Evolutionary conservation across 2,888 invertebrate genomes (phyloP).

Genomic region (Synanthedon myopaeformis): DNA sequence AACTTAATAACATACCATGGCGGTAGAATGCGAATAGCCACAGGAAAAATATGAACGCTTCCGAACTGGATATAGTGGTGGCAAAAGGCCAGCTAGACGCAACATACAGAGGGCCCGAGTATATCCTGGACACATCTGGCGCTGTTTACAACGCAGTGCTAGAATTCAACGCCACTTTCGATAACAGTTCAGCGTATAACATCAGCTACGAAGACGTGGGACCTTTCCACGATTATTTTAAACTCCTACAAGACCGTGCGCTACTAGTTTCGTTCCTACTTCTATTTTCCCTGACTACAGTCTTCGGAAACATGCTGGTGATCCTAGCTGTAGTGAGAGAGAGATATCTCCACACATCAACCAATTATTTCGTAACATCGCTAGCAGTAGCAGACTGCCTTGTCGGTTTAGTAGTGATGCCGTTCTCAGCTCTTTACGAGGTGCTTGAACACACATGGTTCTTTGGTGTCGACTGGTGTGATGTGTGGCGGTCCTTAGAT

Average conservation of each 20-base stretch:
- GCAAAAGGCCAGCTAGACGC: conserved; percentile 54
- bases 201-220: conserved; percentile 32
- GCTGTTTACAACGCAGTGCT: conserved; percentile 33
- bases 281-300: conserved; percentile 90
- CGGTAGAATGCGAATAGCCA: conserved; percentile 50
- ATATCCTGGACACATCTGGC: conserved; percentile 29
- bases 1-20: conserved; percentile 61
- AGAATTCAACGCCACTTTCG: conserved; percentile 46
- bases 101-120: conserved; percentile 42
- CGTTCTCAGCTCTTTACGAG: conserved; percentile 93
- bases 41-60: conserved; percentile 59
- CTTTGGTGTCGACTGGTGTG: conserved; percentile 96
- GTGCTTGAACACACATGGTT: conserved; percentile 92
- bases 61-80: conserved; percentile 47
- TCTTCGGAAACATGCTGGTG: conserved; percentile 95
- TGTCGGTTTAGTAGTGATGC: conserved; percentile 98
- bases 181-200: conserved; percentile 38
- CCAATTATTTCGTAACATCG: conserved; percentile 97
- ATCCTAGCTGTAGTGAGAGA: conserved; percentile 94
- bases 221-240: conserved; percentile 58
- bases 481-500: conserved; percentile 96
- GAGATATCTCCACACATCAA: conserved; percentile 94
- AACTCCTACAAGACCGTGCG: conserved; percentile 74
- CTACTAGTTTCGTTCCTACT: conserved; percentile 84
- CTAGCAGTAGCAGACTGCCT: conserved; percentile 96